Base-by-base conservation (phyloP, 2,888 invertebrate species). In the Ctena decussata region DNA sequence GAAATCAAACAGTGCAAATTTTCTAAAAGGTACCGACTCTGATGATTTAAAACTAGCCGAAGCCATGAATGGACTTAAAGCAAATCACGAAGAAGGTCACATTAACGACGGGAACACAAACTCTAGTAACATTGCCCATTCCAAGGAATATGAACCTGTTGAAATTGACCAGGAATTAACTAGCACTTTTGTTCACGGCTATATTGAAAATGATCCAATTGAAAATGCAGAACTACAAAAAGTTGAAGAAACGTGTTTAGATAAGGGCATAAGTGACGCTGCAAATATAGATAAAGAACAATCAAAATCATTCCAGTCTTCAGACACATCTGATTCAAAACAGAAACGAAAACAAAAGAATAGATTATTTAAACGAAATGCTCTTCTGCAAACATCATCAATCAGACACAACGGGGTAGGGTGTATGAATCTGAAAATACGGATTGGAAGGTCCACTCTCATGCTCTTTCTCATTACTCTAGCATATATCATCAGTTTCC, bases 391-490 rank as follows among this genome's bases (percentile, higher is more conserved):
- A 65, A 35, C 35, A 15, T 65, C 65, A 18, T 18, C 35, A n/a
- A 30, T 65, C 65, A 35, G 18, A 65, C 65, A 65, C 1, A 65
- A 65, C 21, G 53, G 53, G 18, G 21, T n/a, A 53, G 53, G 53
- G n/a, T 46, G 46, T 46, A 46, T 46, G 18, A 46, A 21, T 15
- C 8, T 46, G 46, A 15, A 46, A 3, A 15, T 89, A 8, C 81
- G 89, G 15, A 84, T 91, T 3, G 89, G 91, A 21, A 86, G 91
- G 49, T 92, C 92, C 12, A 93, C 92, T 1, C 72, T 92, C 18
- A 93, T 92, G 92, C 76, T 93, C 6, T 92, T 93, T 80, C 70
- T 91, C 15, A 92, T 93, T 30, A 93, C 93, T 18, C 69, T 93
- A 15, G 89, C 89, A 0, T 93, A 92, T 60, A 89, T 93, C n/a